Conservation (phyloP, 2,113 vertebrate species). For the Chionomys nivalis region DNA sequence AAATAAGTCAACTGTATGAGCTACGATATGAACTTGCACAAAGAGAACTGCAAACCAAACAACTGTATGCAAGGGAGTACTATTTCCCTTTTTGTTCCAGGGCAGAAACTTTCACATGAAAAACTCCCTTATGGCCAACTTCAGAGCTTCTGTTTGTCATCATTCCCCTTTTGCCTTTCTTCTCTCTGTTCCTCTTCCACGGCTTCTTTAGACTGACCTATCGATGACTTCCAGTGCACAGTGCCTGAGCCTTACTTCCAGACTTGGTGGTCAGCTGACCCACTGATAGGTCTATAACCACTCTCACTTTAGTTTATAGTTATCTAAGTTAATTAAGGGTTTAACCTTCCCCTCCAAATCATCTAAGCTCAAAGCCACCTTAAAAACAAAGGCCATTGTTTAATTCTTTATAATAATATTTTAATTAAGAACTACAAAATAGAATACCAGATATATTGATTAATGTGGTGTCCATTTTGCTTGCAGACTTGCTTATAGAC, state of each 20-base stretch:
- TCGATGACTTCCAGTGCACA: background rate
- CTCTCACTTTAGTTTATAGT: background rate
- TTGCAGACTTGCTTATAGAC: conserved; percentile 89
- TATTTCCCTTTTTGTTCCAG: background rate
- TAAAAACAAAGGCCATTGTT: background rate
- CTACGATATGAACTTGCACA: background rate
- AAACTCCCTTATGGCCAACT: background rate
- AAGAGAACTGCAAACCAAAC: background rate
- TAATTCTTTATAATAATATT: conserved; percentile 45
- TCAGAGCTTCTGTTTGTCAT: background rate
- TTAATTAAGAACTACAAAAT: conserved; percentile 47
- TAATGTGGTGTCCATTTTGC: conserved; percentile 97
- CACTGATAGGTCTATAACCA: background rate
- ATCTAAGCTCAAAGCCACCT: background rate
- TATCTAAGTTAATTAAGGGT: background rate
- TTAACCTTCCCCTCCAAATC: background rate
- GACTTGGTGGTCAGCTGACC: background rate
- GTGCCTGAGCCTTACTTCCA: background rate
- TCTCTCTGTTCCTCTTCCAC: background rate
- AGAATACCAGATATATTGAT: conserved; percentile 98
- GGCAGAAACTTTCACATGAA: background rate
- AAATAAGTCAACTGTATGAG: background rate
- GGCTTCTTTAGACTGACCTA: background rate
- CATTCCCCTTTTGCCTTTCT: background rate
- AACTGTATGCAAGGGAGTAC: background rate